Percentiles rank a stretch among this genome's conserved stretches.
phyloP scores from a whole-genome alignment of 2,888 invertebrate genomes.

The Selenia dentaria region DNA sequence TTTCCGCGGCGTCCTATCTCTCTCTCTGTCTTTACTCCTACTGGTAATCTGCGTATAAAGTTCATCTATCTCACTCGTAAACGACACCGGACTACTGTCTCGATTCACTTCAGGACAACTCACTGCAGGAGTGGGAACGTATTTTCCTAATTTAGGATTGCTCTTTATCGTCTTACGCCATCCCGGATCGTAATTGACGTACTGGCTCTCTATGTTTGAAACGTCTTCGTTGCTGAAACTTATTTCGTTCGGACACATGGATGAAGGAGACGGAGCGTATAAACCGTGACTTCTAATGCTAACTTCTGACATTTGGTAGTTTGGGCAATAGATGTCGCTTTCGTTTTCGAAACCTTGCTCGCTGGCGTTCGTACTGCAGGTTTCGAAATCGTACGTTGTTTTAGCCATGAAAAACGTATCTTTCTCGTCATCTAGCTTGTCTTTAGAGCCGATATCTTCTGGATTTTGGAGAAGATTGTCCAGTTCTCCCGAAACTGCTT shows the following conservation, averaged over 20 bases:
- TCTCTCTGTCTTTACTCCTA: conserved; percentile 57
- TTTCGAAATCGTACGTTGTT: conserved; percentile 74
- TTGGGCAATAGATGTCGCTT: conserved; percentile 85
- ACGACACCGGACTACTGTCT: conserved; percentile 69
- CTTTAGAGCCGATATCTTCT: conserved; percentile 56
- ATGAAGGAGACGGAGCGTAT: conserved; percentile 85
- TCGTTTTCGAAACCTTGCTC: conserved; percentile 83
- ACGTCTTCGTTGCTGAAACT: conserved; percentile 80
- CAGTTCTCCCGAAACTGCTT: conserved; percentile 51
- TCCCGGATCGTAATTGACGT: conserved; percentile 84
- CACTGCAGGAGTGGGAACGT: conserved; percentile 69
- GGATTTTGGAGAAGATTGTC: conserved; percentile 62
- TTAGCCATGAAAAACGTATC: conserved; percentile 73
- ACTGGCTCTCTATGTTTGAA: conserved; percentile 78
- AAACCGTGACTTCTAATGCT: conserved; percentile 87
- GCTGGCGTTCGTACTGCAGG: conserved; percentile 75
- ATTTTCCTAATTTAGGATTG: conserved; percentile 70
- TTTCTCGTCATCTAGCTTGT: conserved; percentile 67
- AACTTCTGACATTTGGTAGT: conserved; percentile 87
- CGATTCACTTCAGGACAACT: conserved; percentile 77
- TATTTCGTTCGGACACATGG: conserved; percentile 79
- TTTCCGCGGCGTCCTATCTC: conserved; percentile 56
- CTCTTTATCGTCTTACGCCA: conserved; percentile 75
- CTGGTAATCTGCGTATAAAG: conserved; percentile 88
- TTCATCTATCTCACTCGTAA: conserved; percentile 86